Evolutionary conservation across 2,113 vertebrate genomes (phyloP).

Genomic region (Psittacus erithacus): DNA sequence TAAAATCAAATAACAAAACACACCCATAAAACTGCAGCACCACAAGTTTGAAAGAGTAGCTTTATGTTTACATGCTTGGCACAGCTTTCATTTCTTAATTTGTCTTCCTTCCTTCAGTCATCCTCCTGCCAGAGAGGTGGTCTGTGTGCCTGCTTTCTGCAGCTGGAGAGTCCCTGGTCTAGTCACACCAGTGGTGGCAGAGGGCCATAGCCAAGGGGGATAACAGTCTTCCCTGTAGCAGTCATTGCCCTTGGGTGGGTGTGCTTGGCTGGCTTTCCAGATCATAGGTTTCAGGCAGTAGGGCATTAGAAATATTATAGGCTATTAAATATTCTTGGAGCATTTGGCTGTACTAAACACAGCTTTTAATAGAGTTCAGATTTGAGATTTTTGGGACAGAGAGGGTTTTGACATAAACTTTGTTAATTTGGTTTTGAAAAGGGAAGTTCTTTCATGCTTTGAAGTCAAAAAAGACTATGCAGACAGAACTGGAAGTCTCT

Average conservation of each 20-base stretch:
- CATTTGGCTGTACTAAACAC: not conserved
- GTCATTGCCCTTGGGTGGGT: not conserved
- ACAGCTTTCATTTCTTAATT: not conserved
- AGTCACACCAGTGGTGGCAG: not conserved
- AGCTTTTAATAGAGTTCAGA: slow-evolving; percentile 58
- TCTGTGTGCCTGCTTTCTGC: not conserved
- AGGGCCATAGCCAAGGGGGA: not conserved
- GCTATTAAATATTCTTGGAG: slow-evolving; percentile 34
- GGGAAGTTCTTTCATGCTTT: slow-evolving; percentile 66
- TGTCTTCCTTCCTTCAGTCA: not conserved
- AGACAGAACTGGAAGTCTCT: slow-evolving; percentile 68
- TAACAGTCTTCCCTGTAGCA: not conserved
- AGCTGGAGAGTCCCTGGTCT: not conserved
- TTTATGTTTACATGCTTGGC: not conserved
- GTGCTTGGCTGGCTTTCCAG: not conserved
- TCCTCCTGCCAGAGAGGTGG: not conserved
- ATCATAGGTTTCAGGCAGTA: not conserved
- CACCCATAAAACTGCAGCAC: not conserved
- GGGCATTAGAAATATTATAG: slow-evolving; percentile 8
- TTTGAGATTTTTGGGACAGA: slow-evolving; percentile 59
- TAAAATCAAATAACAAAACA: slow-evolving; percentile 16
- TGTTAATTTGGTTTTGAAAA: slow-evolving; percentile 61
- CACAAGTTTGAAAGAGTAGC: not conserved
- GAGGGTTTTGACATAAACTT: slow-evolving; percentile 65
- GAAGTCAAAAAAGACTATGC: slow-evolving; percentile 55